A percentile compares a stretch with the other conserved stretches of the same genome.
These are phyloP conservation scores for Nineta flava DNA, from an alignment of 2,888 invertebrate genomes.

Conservation along the genomic window DNA sequence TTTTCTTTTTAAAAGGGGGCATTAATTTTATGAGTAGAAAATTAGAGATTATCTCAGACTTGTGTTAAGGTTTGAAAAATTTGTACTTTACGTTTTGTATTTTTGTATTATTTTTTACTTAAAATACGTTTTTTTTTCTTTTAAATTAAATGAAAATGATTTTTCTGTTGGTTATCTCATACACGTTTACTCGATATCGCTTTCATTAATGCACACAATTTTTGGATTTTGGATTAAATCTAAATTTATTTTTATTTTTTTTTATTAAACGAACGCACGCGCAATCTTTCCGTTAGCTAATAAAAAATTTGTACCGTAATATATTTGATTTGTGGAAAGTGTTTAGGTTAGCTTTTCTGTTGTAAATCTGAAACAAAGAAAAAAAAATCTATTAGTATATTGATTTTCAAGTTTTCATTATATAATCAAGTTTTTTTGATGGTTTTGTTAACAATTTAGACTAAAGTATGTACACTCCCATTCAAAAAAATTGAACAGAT, in stretches of 20 bases:
- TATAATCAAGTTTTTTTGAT: too few species aligned
- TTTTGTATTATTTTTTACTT: not conserved
- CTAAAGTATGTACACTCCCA: too few species aligned
- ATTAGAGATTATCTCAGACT: slow-evolving; percentile 8
- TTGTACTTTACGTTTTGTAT: slow-evolving; percentile 8
- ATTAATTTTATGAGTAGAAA: slow-evolving; percentile 8
- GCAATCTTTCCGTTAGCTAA: not conserved
- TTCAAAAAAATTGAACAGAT: too few species aligned
- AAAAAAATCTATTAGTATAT: not conserved
- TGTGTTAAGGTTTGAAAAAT: slow-evolving; percentile 6
- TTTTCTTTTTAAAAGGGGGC: slow-evolving; percentile 1
- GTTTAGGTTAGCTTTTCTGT: not conserved
- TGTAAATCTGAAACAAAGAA: not conserved
- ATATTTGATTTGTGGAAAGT: not conserved
- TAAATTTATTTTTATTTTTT: too few species aligned
- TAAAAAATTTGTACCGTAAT: not conserved
- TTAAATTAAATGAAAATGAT: not conserved
- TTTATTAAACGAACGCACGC: not conserved
- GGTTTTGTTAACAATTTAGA: too few species aligned
- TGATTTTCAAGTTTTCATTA: too few species aligned
- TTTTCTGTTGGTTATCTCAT: not conserved
- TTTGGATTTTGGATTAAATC: not conserved
- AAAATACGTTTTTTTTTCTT: not conserved
- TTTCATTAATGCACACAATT: too few species aligned
- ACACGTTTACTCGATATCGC: too few species aligned